Percentiles rank a stretch among this genome's conserved stretches.
phyloP scores from a whole-genome alignment of 2,888 invertebrate genomes.

The Strigamia transsilvanica region DNA sequence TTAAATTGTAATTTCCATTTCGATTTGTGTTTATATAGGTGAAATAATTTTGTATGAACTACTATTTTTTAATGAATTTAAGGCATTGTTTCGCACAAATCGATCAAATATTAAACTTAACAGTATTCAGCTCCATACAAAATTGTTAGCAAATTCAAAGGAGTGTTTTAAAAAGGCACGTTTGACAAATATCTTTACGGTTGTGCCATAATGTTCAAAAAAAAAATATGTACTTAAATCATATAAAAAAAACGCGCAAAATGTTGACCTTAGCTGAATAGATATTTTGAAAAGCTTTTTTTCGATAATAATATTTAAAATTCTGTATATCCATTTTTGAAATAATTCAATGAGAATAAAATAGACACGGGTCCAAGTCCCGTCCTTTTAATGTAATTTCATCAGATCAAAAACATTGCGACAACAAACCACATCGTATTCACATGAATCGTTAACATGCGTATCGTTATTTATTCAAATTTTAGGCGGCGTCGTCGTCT shows the following conservation, averaged over 20 bases:
- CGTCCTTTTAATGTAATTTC: neutral
- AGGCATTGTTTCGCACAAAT: neutral
- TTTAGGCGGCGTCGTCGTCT: slow-evolving; percentile 50
- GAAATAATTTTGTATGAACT: neutral
- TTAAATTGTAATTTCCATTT: neutral
- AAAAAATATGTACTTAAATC: neutral
- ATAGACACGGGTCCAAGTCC: neutral
- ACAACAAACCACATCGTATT: neutral
- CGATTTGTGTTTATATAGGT: neutral
- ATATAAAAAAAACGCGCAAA: neutral
- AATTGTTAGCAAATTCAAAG: neutral
- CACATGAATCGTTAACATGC: neutral
- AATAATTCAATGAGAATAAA: slow-evolving; percentile 8
- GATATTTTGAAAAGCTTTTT: neutral
- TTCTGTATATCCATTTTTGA: slow-evolving; percentile 3
- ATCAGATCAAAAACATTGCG: neutral
- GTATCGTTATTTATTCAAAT: slow-evolving; percentile 11
- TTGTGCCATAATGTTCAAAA: neutral
- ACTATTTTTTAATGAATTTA: neutral
- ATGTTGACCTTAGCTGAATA: neutral
- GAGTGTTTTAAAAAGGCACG: neutral
- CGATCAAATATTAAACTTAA: neutral
- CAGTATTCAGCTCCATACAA: neutral
- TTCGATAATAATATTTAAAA: neutral
- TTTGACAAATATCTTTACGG: neutral